These are phyloP conservation scores for Ostrea denselamellosa DNA, from an alignment of 1,140 invertebrate species.

Conservation along the genomic window DNA sequence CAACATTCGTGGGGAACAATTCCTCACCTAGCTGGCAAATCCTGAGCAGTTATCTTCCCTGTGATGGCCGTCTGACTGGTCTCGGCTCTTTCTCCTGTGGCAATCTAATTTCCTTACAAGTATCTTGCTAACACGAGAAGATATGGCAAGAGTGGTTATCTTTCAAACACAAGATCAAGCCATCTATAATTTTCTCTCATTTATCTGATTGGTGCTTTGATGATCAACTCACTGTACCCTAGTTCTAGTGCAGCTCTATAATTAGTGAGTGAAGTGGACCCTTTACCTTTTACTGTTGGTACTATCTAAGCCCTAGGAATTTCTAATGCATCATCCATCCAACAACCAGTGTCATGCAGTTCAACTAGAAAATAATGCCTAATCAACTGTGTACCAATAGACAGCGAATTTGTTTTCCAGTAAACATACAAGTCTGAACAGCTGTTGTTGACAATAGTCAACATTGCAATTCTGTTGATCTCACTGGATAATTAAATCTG, in stretches of 20 bases:
- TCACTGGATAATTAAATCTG: not conserved
- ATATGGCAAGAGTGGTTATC: not conserved
- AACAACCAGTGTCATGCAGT: not conserved
- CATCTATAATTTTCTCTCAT: constrained; percentile 5
- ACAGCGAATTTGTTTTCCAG: not conserved
- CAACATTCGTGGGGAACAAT: too few species aligned
- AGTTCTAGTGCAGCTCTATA: not conserved
- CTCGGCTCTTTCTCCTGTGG: not conserved
- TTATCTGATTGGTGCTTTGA: not conserved
- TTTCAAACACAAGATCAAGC: not conserved
- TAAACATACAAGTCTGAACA: not conserved
- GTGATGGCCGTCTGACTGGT: not conserved
- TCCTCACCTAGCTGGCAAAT: too few species aligned
- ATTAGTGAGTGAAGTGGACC: not conserved
- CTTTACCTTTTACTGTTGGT: not conserved
- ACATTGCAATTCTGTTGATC: not conserved
- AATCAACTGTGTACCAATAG: not conserved
- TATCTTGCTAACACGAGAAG: not conserved
- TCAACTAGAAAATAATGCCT: not conserved
- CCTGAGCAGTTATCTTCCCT: not conserved
- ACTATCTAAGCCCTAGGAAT: constrained; percentile 19
- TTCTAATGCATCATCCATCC: constrained; percentile 8
- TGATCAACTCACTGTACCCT: not conserved
- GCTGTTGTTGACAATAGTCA: constrained; percentile 27
- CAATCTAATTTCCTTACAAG: not conserved